phyloP scores from a whole-genome alignment of 2,888 invertebrate genomes.

The Caenorhabditis imperialis region DNA sequence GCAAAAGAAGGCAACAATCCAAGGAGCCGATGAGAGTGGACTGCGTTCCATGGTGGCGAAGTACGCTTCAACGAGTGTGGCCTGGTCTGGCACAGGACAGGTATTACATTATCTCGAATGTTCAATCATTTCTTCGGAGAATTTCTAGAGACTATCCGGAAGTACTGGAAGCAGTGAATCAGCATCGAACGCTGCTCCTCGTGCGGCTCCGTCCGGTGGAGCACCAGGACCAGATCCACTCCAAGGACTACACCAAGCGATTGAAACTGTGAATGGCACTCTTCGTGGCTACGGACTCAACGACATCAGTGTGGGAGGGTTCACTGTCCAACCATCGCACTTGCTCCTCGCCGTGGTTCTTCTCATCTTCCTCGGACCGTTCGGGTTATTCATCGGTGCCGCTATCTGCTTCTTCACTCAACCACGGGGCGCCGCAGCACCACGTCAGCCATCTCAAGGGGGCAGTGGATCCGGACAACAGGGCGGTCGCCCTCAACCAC shows the following conservation, averaged over 20 bases:
- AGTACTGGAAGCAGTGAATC: background rate
- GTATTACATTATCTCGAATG: background rate
- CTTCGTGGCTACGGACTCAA: slow-evolving; percentile 47
- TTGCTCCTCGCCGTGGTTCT: slow-evolving; percentile 32
- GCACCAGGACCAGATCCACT: slow-evolving; percentile 22
- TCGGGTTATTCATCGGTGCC: slow-evolving; percentile 46
- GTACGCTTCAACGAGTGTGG: slow-evolving; percentile 23
- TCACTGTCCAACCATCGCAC: slow-evolving; percentile 55
- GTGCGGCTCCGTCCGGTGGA: slow-evolving; percentile 3
- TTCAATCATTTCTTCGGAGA: background rate
- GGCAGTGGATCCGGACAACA: slow-evolving; percentile 1
- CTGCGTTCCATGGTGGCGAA: slow-evolving; percentile 37
- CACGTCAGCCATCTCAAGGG: slow-evolving; percentile 4
- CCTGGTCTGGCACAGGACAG: slow-evolving; percentile 45
- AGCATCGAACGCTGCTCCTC: slow-evolving; percentile 3
- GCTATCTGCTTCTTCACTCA: slow-evolving; percentile 54
- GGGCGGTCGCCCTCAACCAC: slow-evolving; percentile 3
- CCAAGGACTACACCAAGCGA: slow-evolving; percentile 9
- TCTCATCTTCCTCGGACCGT: slow-evolving; percentile 57
- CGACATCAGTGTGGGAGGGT: slow-evolving; percentile 33
- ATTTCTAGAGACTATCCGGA: slow-evolving; percentile 22
- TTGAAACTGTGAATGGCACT: slow-evolving; percentile 37
- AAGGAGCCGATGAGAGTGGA: slow-evolving; percentile 44
- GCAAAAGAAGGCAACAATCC: slow-evolving; percentile 38
- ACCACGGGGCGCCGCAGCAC: slow-evolving; percentile 11